These are phyloP conservation scores for Brienomyrus longianalis DNA, from an alignment of 2,113 vertebrate species.

Conservation along the genomic window DNA sequence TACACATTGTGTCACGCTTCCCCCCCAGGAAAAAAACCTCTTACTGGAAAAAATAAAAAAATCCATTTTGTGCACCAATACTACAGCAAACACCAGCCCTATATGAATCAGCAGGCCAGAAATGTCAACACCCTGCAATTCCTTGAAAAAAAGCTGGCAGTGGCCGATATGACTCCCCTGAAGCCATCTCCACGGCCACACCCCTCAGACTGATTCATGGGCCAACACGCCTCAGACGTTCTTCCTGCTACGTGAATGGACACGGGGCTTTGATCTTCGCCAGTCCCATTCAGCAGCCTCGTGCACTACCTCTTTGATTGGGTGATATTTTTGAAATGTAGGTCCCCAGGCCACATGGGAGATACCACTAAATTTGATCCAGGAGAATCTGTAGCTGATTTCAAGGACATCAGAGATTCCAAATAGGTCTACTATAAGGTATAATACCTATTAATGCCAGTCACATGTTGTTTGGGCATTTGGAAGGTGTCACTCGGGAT, in stretches of 20 bases:
- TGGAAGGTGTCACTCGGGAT: background rate
- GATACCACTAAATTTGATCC: constrained; percentile 31
- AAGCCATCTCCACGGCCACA: background rate
- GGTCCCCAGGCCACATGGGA: constrained; percentile 41
- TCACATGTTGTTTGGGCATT: background rate
- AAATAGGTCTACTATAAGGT: background rate
- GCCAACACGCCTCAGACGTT: background rate
- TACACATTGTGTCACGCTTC: background rate
- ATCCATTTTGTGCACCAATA: background rate
- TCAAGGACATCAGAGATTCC: constrained; percentile 24
- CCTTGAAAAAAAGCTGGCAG: background rate
- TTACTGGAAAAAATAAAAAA: background rate
- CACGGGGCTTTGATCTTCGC: constrained; percentile 11
- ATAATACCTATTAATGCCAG: background rate
- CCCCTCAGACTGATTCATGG: background rate
- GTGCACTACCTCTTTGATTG: constrained; percentile 35
- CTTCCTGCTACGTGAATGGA: background rate
- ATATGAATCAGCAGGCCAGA: background rate
- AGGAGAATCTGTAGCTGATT: constrained; percentile 26
- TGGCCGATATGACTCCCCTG: background rate
- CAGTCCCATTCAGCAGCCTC: constrained; percentile 17
- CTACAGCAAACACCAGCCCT: background rate
- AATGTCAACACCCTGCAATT: background rate
- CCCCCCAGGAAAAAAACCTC: background rate
- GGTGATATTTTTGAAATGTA: constrained; percentile 50